Evolutionary conservation across 2,888 invertebrate genomes (phyloP).

Genomic region (Caenorhabditis plicata): DNA sequence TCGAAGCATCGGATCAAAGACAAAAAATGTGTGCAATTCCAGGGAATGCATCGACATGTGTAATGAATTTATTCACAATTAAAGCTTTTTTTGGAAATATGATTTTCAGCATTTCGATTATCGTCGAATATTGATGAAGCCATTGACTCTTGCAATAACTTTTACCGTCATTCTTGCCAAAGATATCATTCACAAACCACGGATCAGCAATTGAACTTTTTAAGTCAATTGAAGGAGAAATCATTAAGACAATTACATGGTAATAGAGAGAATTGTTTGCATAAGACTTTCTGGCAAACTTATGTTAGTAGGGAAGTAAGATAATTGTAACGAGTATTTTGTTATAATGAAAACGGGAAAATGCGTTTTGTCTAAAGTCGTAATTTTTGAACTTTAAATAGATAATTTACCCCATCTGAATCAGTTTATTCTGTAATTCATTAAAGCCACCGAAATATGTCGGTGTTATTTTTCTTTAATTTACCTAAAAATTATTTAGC

Average conservation of each 20-base stretch:
- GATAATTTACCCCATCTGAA: too few relatives aligned
- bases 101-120: slow-evolving; percentile 42
- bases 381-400: too few relatives aligned
- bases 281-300: neutral
- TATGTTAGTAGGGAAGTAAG: too few relatives aligned
- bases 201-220: slow-evolving; percentile 32
- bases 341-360: too few relatives aligned
- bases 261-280: neutral
- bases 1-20: slow-evolving; percentile 31
- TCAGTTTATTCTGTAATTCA: too few relatives aligned
- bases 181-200: slow-evolving; percentile 35
- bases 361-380: too few relatives aligned
- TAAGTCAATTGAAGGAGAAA: slow-evolving; percentile 30
- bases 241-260: slow-evolving; percentile 28
- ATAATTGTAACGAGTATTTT: too few relatives aligned
- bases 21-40: slow-evolving; percentile 38
- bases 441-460: too few relatives aligned
- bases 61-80: neutral
- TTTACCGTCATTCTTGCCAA: slow-evolving; percentile 44
- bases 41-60: slow-evolving; percentile 47
- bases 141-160: slow-evolving; percentile 46
- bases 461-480: too few relatives aligned
- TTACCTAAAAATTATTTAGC: too few relatives aligned
- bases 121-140: slow-evolving; percentile 44
- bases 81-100: neutral